Evolutionary conservation across 2,113 vertebrate genomes (phyloP), one percentile per base, ranked within the genome.

Genomic region (Lonchura striata): DNA sequence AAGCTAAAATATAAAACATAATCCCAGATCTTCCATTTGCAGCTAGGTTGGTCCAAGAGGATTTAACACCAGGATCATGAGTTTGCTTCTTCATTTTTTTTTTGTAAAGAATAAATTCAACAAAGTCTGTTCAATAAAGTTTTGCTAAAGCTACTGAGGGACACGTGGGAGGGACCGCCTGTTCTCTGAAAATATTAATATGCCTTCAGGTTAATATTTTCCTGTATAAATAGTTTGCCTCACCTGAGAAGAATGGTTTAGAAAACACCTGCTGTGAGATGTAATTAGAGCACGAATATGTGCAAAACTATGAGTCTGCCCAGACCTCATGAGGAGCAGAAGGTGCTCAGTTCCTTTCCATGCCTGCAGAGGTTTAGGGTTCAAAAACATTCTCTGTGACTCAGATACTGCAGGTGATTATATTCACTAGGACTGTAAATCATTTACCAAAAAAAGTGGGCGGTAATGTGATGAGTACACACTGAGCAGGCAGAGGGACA

Each of bases 381-480:
- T 95, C 70, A 94, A 81, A 95, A 94, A 86, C 6, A 3, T 85
- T 94, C 60, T 79, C 41, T 12, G 4, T 92, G 80, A 96, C 81
- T 97, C 81, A 88, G 44, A 21, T 96, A 88, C 61, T 72, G 50
- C 50, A 91, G 88, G 87, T 90, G 75, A 92, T 88, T 94, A 77
- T 92, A 75, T 49, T 59, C 82, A 47, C 52, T 30, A 66, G 12
- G 37, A 31, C 39, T 83, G 81, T 94, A 95, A 96, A 96, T 93
- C 68, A 90, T 90, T 92, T 83, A 71, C 77, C 15, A 37, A 50
- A 95, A 94, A 92, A 95, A 72, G 78, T 90, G 71, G 83, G 84
- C 87, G 60, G 92, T 72, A 96, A 94, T 82, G 57, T 91, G 84
- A 72, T 90, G 94, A 96, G 82, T 76, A 80, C 64, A 92, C 57